These are phyloP conservation scores for Cirrhinus mrigala DNA, from an alignment of 2,797 vertebrate genomes.

Conservation along the genomic window DNA sequence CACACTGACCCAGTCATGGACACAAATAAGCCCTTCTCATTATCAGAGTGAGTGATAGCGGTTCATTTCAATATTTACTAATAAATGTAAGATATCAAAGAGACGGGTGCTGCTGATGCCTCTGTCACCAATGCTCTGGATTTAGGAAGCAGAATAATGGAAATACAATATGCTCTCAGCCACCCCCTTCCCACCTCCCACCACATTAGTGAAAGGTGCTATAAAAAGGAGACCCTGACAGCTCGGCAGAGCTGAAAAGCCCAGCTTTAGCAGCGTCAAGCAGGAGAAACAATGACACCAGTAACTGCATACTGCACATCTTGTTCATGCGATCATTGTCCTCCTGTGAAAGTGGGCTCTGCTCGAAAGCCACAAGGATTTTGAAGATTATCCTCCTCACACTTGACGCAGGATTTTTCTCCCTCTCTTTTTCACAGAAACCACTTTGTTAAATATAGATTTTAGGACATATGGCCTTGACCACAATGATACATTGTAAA, in stretches of 20 bases:
- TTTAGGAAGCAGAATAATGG: conserved; percentile 76
- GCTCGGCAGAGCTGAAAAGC: conserved; percentile 63
- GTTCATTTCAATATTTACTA: conserved; percentile 32
- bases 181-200: conserved; percentile 69
- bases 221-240: conserved; percentile 58
- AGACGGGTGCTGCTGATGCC: conserved; percentile 56
- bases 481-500: conserved; percentile 54
- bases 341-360: conserved; percentile 62
- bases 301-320: conserved; percentile 58
- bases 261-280: conserved; percentile 58
- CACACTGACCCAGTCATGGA: conserved; percentile 68
- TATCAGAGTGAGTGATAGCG: conserved; percentile 27
- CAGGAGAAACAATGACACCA: conserved; percentile 49
- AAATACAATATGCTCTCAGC: conserved; percentile 73
- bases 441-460: conserved; percentile 51
- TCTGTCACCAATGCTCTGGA: conserved; percentile 65
- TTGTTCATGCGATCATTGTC: conserved; percentile 68
- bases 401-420: conserved; percentile 63
- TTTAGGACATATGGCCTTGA: conserved; percentile 60
- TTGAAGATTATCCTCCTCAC: conserved; percentile 69
- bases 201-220: conserved; percentile 67
- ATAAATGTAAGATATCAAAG: conserved; percentile 23
- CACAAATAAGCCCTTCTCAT: conserved; percentile 39
- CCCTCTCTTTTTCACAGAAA: conserved; percentile 49
- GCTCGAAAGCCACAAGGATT: conserved; percentile 64